phyloP scores from a whole-genome alignment of 2,888 invertebrate genomes.

The Eupelmus urozonus region DNA sequence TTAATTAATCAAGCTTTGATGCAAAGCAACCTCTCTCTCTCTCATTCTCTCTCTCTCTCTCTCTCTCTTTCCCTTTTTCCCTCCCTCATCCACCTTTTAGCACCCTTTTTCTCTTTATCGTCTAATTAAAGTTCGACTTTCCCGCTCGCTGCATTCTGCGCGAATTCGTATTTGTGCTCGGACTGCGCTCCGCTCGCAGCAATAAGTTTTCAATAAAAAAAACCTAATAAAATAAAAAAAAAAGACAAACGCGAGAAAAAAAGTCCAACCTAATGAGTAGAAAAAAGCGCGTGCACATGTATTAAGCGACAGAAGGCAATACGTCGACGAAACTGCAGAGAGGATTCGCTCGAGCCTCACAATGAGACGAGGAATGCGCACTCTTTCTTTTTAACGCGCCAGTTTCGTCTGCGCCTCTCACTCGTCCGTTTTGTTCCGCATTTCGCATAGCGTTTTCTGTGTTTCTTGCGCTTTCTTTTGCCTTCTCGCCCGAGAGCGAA shows the following conservation, averaged over 20 bases:
- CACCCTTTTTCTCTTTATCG: slow-evolving; percentile 4
- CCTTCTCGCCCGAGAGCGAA: too few species aligned
- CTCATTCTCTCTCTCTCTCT: neutral
- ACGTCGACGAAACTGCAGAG: neutral
- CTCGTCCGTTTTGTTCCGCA: neutral
- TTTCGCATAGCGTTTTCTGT: too few species aligned
- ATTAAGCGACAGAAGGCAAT: neutral
- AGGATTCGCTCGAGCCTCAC: neutral
- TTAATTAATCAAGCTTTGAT: neutral
- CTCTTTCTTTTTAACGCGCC: too few species aligned
- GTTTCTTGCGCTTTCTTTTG: neutral
- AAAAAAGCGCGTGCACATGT: neutral
- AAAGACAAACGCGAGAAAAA: neutral
- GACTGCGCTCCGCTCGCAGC: too few species aligned
- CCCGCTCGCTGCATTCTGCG: neutral
- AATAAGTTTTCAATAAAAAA: neutral
- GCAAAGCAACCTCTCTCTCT: neutral
- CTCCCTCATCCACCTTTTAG: neutral
- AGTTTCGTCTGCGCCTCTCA: too few species aligned
- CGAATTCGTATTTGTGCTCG: slow-evolving; percentile 1
- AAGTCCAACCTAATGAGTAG: neutral
- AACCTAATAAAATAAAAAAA: neutral
- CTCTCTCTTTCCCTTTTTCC: neutral
- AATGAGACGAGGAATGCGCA: neutral
- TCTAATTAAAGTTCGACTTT: slow-evolving; percentile 26